Evolutionary conservation across 2,797 vertebrate species (phyloP).

Genomic region (Siniperca obscura): DNA sequence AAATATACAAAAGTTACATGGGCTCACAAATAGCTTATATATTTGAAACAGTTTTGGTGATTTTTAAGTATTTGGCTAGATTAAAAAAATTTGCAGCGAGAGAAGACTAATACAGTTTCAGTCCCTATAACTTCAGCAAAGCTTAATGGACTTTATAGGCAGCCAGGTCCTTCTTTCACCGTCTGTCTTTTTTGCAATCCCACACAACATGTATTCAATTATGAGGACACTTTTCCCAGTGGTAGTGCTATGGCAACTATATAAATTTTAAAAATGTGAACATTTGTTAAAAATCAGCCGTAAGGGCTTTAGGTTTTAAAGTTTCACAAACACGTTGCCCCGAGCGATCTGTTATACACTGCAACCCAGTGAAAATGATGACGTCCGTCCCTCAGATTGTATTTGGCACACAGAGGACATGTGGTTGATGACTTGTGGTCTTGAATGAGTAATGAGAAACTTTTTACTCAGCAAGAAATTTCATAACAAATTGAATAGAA

Average conservation of each 20-base stretch:
- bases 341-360: background rate
- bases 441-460: background rate
- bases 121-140: background rate
- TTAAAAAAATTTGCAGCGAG: too few relatives aligned
- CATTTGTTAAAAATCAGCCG: background rate
- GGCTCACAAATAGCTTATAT: background rate
- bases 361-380: background rate
- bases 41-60: background rate
- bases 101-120: background rate
- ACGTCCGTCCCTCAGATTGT: background rate
- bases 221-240: background rate
- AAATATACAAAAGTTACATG: background rate
- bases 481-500: background rate
- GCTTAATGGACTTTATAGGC: background rate
- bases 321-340: background rate
- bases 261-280: background rate
- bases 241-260: background rate
- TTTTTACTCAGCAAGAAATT: background rate
- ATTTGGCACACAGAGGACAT: background rate
- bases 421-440: background rate
- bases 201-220: background rate
- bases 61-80: too few relatives aligned
- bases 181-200: background rate
- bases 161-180: background rate
- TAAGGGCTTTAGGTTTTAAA: background rate